These are phyloP conservation scores for Bellardia pandia DNA, from an alignment of 2,888 invertebrate genomes.

Conservation along the genomic window DNA sequence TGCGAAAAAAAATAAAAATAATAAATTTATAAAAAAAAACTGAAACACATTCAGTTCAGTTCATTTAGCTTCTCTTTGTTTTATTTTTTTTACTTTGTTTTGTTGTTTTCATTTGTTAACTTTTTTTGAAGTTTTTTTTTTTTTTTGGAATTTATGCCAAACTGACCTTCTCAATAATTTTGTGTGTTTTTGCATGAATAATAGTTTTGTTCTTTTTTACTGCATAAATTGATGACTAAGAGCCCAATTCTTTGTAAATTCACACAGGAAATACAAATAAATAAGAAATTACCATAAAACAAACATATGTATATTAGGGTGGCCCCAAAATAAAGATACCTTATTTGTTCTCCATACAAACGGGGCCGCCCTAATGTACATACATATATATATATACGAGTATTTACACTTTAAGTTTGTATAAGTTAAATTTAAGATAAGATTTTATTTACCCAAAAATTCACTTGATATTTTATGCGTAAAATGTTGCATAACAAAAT, in stretches of 20 bases:
- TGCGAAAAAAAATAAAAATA: background rate
- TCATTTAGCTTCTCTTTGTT: background rate
- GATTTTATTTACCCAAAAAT: no score
- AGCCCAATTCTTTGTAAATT: constrained; percentile 46
- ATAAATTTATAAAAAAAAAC: constrained; percentile 1
- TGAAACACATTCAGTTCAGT: background rate
- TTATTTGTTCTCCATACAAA: no score
- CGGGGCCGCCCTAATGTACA: no score
- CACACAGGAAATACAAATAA: background rate
- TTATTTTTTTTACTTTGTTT: background rate
- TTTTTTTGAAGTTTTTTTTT: background rate
- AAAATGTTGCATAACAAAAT: no score
- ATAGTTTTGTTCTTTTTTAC: constrained; percentile 9
- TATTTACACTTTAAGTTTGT: no score
- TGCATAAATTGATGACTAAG: constrained; percentile 50
- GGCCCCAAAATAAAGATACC: no score
- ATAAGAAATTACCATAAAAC: background rate
- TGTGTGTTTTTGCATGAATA: constrained; percentile 30
- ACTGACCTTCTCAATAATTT: constrained; percentile 69
- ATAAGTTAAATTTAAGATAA: no score
- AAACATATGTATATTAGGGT: no score
- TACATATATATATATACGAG: no score
- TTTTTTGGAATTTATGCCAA: constrained; percentile 22
- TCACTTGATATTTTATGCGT: no score
- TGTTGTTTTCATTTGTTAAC: background rate